Conservation (phyloP, 1,140 invertebrate species). For the Arctopsyche grandis region DNA sequence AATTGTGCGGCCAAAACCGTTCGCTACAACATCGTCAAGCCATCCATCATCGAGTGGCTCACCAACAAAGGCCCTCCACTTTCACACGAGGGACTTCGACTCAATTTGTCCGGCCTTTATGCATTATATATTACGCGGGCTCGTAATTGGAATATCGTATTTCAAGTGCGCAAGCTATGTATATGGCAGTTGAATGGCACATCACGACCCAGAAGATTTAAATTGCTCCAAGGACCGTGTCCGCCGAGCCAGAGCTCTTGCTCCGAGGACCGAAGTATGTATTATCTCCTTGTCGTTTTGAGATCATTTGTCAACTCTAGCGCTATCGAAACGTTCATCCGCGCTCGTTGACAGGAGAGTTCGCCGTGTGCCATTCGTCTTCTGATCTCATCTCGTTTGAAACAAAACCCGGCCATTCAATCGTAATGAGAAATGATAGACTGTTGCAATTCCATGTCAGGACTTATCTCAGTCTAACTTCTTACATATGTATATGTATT, state of each 20-base stretch:
- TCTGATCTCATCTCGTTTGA: no score
- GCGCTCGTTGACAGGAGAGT: no score
- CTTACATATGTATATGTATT: no score
- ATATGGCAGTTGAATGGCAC: constrained; percentile 14
- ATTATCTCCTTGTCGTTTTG: no score
- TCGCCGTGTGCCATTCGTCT: no score
- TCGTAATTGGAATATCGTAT: constrained; percentile 9
- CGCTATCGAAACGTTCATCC: no score
- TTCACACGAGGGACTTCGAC: neutral
- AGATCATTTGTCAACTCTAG: no score
- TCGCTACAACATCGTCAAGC: neutral
- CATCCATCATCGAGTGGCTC: neutral
- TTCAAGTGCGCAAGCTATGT: neutral
- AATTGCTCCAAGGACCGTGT: constrained; percentile 35
- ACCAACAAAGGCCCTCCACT: neutral
- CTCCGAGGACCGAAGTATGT: no score
- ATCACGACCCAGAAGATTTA: constrained; percentile 41
- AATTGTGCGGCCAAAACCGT: neutral
- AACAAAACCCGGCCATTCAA: no score
- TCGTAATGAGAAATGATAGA: no score
- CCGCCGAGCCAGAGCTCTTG: neutral
- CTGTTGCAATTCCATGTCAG: no score
- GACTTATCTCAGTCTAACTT: no score
- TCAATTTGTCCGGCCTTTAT: neutral
- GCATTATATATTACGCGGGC: neutral